phyloP scores from a whole-genome alignment of 2,113 vertebrate genomes.

The Cinclus mexicanus region DNA sequence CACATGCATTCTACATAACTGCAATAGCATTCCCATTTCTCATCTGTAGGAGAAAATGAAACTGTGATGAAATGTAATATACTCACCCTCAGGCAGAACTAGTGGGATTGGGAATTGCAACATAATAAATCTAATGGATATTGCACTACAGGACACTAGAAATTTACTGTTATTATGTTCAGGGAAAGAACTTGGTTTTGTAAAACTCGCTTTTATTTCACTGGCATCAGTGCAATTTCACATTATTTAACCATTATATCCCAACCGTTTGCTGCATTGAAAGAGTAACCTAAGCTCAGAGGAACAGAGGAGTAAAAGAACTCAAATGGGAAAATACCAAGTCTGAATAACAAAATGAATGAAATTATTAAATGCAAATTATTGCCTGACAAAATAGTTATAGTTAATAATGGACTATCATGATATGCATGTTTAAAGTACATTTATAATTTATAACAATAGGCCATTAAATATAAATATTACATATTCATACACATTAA shows the following conservation, averaged over 20 bases:
- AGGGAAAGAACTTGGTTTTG: conserved; percentile 79
- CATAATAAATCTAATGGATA: conserved; percentile 99
- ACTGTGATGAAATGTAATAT: conserved; percentile 99
- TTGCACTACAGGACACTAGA: conserved; percentile 89
- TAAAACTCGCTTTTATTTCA: conserved; percentile 89
- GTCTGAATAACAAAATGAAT: conserved; percentile 38
- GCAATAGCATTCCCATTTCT: conserved; percentile 95
- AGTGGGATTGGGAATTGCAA: conserved; percentile 95
- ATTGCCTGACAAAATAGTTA: not conserved
- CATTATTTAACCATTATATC: conserved; percentile 87
- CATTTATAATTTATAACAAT: conserved; percentile 9
- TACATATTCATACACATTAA: not conserved
- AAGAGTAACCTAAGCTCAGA: conserved; percentile 59
- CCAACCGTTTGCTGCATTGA: conserved; percentile 77
- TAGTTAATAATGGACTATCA: conserved; percentile 34
- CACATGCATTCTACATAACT: conserved; percentile 97
- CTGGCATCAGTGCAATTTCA: conserved; percentile 86
- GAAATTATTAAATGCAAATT: conserved; percentile 63
- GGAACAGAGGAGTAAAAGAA: conserved; percentile 48
- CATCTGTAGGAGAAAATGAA: conserved; percentile 99
- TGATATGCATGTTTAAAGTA: conserved; percentile 13
- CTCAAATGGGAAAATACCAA: conserved; percentile 47
- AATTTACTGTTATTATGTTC: conserved; percentile 89
- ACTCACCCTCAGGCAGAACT: conserved; percentile 96
- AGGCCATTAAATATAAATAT: not conserved